phyloP scores from a whole-genome alignment of 2,797 vertebrate species.

The Xenops minutus region DNA sequence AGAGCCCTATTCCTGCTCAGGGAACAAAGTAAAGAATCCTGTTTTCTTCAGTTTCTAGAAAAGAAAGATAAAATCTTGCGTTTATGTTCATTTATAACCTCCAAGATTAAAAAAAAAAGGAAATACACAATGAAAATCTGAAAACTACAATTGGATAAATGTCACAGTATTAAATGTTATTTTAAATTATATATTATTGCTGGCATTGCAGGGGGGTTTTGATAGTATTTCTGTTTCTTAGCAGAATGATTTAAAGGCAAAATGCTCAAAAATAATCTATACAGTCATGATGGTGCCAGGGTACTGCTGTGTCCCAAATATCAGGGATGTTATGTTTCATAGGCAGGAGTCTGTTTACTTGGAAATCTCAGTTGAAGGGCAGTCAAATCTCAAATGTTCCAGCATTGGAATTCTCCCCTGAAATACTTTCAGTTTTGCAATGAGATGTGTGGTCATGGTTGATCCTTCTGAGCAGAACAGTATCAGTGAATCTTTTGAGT shows the following conservation, averaged over 20 bases:
- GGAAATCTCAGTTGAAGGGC: neutral
- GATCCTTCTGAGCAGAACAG: neutral
- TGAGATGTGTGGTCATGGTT: neutral
- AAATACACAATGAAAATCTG: neutral
- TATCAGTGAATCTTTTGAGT: neutral
- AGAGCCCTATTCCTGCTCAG: neutral
- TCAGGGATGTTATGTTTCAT: neutral
- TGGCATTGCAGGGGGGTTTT: accelerated
- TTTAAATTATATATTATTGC: neutral
- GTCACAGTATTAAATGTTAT: neutral
- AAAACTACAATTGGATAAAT: neutral
- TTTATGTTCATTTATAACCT: neutral
- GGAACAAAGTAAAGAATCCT: neutral
- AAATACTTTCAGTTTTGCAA: neutral
- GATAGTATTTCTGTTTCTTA: neutral
- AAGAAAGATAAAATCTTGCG: neutral
- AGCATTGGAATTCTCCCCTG: neutral
- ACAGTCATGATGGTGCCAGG: neutral
- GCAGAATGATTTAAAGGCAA: neutral
- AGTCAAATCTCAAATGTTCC: neutral
- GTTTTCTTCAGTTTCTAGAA: neutral
- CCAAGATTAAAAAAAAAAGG: accelerated
- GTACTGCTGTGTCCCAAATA: neutral
- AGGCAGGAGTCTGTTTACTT: neutral
- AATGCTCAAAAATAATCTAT: neutral